Evolutionary conservation across 30 jellyfish, hydroid and myxozoan genomes (phyloP).

Genomic region (Sanderia malayensis): DNA sequence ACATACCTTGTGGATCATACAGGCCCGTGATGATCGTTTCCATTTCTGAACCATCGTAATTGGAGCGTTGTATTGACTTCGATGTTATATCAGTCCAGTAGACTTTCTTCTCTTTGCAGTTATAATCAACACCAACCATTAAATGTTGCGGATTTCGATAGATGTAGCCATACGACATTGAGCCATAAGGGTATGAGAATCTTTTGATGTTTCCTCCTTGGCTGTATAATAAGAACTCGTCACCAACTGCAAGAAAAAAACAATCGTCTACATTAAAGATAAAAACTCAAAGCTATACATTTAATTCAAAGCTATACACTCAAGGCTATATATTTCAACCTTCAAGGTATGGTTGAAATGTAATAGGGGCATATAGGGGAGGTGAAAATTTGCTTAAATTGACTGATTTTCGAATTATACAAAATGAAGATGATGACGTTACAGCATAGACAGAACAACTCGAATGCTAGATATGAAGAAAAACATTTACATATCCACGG

Average conservation of each 20-base stretch:
- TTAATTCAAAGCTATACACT: too few relatives aligned
- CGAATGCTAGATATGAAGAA: too few relatives aligned
- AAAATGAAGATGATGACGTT: too few relatives aligned
- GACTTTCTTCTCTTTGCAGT: conserved; percentile 51
- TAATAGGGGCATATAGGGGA: too few relatives aligned
- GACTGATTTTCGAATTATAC: too few relatives aligned
- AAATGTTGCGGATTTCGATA: conserved; percentile 21
- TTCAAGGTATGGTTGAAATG: too few relatives aligned
- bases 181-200: conserved; percentile 61
- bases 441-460: too few relatives aligned
- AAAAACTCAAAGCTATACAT: too few relatives aligned
- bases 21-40: conserved; percentile 45
- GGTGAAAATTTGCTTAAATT: too few relatives aligned
- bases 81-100: conserved; percentile 69
- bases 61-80: conserved; percentile 52
- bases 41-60: conserved; percentile 51
- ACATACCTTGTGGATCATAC: conserved; percentile 77
- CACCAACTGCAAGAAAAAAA: conserved; percentile 47
- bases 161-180: conserved; percentile 56
- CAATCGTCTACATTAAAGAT: too few relatives aligned
- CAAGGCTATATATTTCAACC: too few relatives aligned
- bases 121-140: conserved; percentile 78
- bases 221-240: conserved; percentile 62
- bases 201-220: conserved; percentile 80
- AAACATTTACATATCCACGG: too few relatives aligned